Conservation (phyloP, 1,140 invertebrate species). For the Fopius arisanus region DNA sequence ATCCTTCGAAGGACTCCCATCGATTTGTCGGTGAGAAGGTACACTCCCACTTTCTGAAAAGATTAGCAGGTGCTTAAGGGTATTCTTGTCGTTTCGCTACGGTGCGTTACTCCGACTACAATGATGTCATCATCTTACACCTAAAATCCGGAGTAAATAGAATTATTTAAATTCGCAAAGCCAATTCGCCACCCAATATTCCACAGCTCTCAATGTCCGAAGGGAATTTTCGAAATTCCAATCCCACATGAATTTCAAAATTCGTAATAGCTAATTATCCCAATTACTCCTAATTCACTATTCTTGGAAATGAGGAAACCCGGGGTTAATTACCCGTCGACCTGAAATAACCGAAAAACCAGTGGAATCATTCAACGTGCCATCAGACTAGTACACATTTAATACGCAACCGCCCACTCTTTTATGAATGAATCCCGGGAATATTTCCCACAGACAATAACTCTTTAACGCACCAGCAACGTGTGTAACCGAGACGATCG, state of each 20-base stretch:
- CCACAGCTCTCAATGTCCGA: too few relatives aligned
- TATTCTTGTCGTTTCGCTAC: conserved; percentile 7
- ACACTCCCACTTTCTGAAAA: not conserved
- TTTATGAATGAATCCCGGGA: conserved; percentile 29
- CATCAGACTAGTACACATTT: not conserved
- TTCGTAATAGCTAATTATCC: not conserved
- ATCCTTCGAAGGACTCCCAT: conserved; percentile 40
- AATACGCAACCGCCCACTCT: not conserved
- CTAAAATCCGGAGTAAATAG: too few relatives aligned
- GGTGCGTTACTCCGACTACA: not conserved
- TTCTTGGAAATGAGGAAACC: not conserved
- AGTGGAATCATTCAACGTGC: not conserved
- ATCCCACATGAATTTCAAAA: not conserved
- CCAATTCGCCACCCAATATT: too few relatives aligned
- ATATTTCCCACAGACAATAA: conserved; percentile 38
- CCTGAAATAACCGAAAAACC: not conserved
- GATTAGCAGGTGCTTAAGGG: conserved; percentile 37
- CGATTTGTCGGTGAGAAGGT: conserved; percentile 30
- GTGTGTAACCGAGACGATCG: conserved; percentile 50
- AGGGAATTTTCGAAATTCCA: too few relatives aligned
- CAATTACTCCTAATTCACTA: not conserved
- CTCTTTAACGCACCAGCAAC: conserved; percentile 48
- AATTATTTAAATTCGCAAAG: too few relatives aligned
- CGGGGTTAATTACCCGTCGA: not conserved
- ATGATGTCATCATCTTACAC: not conserved